A percentile compares a stretch with the other conserved stretches of the same genome.
Conservation (phyloP, 2,113 vertebrate genomes). For the Sinocyclocheilus maitianheensis region DNA sequence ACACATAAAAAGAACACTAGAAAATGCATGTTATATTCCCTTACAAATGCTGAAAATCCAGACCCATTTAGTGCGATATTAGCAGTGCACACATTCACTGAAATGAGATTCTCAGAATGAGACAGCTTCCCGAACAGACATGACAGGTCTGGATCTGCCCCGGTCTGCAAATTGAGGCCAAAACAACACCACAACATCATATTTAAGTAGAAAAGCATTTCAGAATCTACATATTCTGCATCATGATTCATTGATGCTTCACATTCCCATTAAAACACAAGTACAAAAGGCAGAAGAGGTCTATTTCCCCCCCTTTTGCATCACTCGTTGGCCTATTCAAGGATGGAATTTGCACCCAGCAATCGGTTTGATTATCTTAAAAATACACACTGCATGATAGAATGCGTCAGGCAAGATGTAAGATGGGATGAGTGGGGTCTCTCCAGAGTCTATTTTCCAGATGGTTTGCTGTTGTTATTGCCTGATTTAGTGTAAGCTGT, state of each 20-base stretch:
- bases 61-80: neutral
- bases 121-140: neutral
- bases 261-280: conserved; percentile 74
- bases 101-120: conserved; percentile 11
- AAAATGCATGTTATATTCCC: neutral
- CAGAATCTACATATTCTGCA: conserved; percentile 73
- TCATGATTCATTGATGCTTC: conserved; percentile 74
- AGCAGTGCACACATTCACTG: neutral
- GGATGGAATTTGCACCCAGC: conserved; percentile 83
- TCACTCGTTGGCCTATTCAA: conserved; percentile 73
- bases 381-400: conserved; percentile 88
- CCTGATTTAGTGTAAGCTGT: conserved; percentile 88
- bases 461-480: conserved; percentile 95
- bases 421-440: conserved; percentile 64
- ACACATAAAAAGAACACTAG: neutral
- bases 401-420: conserved; percentile 82
- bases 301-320: conserved; percentile 58
- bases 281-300: conserved; percentile 63
- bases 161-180: conserved; percentile 25
- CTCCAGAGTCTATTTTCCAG: conserved; percentile 95
- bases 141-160: conserved; percentile 39
- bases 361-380: conserved; percentile 98
- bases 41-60: neutral
- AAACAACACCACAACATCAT: conserved; percentile 32
- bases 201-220: conserved; percentile 65